These are phyloP conservation scores for Osedax frankpressi DNA, from an alignment of 2,888 invertebrate species.

Conservation along the genomic window DNA sequence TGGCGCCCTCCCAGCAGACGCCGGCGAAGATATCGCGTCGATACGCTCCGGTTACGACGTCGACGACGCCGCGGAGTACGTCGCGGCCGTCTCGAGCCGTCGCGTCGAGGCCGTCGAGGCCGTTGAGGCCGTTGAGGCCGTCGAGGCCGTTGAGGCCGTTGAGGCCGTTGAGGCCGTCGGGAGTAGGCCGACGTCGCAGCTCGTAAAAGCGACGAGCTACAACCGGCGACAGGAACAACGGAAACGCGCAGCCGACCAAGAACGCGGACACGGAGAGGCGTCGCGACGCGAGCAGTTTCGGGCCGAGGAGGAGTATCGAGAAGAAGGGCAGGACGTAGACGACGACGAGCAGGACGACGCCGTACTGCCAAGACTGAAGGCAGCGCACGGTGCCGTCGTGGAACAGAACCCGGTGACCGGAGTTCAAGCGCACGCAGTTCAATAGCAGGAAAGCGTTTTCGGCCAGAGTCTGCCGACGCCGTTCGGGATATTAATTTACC, in stretches of 20 bases:
- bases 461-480: constrained; percentile 1
- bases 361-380: constrained; percentile 24
- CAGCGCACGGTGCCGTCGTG: constrained; percentile 24
- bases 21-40: constrained; percentile 16
- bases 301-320: constrained; percentile 20
- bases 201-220: background rate
- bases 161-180: background rate
- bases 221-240: constrained; percentile 19
- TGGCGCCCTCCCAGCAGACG: constrained; percentile 25
- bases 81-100: background rate
- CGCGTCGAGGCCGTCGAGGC: background rate
- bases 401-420: constrained; percentile 17
- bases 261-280: constrained; percentile 10
- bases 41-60: constrained; percentile 20
- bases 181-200: background rate
- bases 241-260: constrained; percentile 14
- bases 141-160: background rate
- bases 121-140: background rate
- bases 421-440: constrained; percentile 16
- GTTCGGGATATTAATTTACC: too few relatives aligned
- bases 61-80: constrained; percentile 8
- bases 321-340: constrained; percentile 25
- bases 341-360: constrained; percentile 10
- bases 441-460: constrained; percentile 20
- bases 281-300: constrained; percentile 16